Percentiles rank a stretch among this genome's conserved stretches.
phyloP scores from a whole-genome alignment of 2,888 invertebrate genomes.

The Drosophila macrospina region DNA sequence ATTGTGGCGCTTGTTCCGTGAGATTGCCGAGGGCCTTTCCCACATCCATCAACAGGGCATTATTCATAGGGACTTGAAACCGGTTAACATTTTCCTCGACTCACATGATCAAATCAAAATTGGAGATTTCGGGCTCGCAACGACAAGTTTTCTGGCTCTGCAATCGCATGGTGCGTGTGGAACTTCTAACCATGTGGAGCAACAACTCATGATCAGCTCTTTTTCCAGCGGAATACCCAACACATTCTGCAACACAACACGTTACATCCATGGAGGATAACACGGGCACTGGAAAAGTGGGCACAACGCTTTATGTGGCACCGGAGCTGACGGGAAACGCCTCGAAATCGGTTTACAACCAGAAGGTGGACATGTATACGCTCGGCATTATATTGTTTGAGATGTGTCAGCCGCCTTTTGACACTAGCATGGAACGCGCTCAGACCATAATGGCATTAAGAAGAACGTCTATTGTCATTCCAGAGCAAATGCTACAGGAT shows the following conservation, averaged over 20 bases:
- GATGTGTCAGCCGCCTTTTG: constrained; percentile 95
- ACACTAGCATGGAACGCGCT: constrained; percentile 95
- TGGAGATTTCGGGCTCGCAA: constrained; percentile 98
- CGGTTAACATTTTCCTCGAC: constrained; percentile 98
- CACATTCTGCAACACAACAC: constrained; percentile 56
- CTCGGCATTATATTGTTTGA: constrained; percentile 97
- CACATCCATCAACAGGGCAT: constrained; percentile 97
- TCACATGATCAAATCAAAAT: constrained; percentile 97
- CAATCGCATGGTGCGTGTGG: constrained; percentile 75
- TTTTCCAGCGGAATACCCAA: constrained; percentile 58
- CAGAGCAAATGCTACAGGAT: constrained; percentile 87
- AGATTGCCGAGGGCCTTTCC: constrained; percentile 94
- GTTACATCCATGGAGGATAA: constrained; percentile 79
- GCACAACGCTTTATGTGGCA: constrained; percentile 97
- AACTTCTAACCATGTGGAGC: rapidly evolving
- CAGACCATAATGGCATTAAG: constrained; percentile 91
- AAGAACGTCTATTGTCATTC: constrained; percentile 89
- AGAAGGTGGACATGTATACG: constrained; percentile 95
- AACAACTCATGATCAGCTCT: background rate
- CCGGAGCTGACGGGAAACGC: constrained; percentile 93
- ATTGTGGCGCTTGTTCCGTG: constrained; percentile 96
- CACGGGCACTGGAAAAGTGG: constrained; percentile 92
- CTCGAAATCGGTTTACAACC: constrained; percentile 92
- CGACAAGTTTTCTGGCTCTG: constrained; percentile 88
- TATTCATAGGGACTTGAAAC: constrained; percentile 94